Evolutionary conservation across 2,113 vertebrate genomes (phyloP).

Genomic region (Ramphastos sulfuratus): DNA sequence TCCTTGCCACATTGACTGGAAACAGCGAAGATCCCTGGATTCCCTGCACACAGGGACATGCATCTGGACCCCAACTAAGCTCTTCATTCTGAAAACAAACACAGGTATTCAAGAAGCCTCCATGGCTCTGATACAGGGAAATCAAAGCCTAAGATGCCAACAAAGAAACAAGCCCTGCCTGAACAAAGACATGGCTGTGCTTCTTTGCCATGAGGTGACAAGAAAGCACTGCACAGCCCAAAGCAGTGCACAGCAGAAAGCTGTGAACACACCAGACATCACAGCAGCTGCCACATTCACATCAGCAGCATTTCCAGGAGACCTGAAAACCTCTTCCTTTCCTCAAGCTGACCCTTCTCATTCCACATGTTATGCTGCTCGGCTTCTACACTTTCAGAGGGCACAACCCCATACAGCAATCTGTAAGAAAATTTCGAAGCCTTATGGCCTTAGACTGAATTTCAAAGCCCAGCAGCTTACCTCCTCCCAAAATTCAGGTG

Average conservation of each 20-base stretch:
- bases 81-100: constrained; percentile 78
- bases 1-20: constrained; percentile 84
- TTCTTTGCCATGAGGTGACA: not conserved
- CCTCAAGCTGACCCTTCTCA: not conserved
- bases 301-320: not conserved
- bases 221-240: not conserved
- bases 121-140: not conserved
- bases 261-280: not conserved
- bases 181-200: not conserved
- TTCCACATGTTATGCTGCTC: fast-evolving
- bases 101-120: not conserved
- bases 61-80: constrained; percentile 79
- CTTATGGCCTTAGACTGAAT: not conserved
- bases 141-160: not conserved
- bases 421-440: not conserved
- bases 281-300: not conserved
- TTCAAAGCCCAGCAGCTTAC: constrained; percentile 74
- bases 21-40: constrained; percentile 86
- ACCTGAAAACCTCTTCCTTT: not conserved
- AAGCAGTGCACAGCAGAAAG: not conserved
- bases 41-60: constrained; percentile 92
- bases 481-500: constrained; percentile 84
- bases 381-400: not conserved
- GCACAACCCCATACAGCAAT: not conserved
- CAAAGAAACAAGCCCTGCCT: not conserved